These are phyloP conservation scores for Emys orbicularis DNA, from an alignment of 2,797 vertebrate genomes.

Conservation along the genomic window DNA sequence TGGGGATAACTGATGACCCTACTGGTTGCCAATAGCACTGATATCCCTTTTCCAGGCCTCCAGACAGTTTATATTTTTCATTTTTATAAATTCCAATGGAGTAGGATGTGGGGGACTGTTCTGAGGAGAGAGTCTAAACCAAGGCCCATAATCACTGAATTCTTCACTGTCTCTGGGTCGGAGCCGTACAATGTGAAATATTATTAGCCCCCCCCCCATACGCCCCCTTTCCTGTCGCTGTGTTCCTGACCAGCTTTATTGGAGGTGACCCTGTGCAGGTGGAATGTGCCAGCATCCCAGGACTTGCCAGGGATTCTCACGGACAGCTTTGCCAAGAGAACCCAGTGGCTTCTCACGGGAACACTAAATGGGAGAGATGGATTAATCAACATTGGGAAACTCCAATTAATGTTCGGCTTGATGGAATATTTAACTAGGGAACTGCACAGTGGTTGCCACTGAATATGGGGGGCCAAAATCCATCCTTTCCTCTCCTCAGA, in stretches of 20 bases:
- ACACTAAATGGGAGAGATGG: neutral
- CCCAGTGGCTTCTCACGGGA: neutral
- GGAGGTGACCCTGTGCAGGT: neutral
- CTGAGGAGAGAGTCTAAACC: too few relatives aligned
- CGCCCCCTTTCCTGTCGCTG: neutral
- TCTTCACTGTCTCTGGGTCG: too few relatives aligned
- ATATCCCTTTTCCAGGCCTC: too few relatives aligned
- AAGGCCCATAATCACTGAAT: too few relatives aligned
- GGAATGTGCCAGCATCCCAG: neutral
- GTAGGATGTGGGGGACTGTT: too few relatives aligned
- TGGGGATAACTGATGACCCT: too few relatives aligned
- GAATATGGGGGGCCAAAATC: neutral
- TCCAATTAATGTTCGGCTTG: neutral
- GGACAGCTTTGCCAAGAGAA: neutral
- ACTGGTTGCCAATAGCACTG: too few relatives aligned
- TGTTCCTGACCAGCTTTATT: neutral
- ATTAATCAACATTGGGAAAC: neutral
- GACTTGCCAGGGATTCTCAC: neutral
- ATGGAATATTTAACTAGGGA: neutral
- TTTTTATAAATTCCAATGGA: too few relatives aligned
- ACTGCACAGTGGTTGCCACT: neutral
- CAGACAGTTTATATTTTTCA: too few relatives aligned
- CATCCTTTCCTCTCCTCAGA: rapidly evolving
- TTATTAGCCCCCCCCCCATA: too few relatives aligned
- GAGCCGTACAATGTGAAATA: too few relatives aligned